Evolutionary conservation across 1,140 invertebrate genomes (phyloP), one percentile per base, ranked within the genome.

Genomic region (Thalassaphorura encarpata): DNA sequence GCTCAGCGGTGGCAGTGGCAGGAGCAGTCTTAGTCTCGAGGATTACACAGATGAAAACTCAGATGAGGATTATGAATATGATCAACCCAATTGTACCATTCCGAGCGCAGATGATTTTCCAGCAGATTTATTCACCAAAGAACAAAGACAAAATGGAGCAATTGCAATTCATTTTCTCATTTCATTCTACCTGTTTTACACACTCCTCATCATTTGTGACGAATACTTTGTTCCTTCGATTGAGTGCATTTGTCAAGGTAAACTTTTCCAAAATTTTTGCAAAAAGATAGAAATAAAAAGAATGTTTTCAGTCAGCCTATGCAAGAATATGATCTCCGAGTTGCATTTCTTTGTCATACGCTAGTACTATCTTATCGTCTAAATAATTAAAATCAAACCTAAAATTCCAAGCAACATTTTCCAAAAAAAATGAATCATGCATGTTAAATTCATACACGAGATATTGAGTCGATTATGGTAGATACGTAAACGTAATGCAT

Each of bases 171-270:
- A 93, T 72, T 78, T 86, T 54, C 69, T 88, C 61, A 76, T 86
- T 39, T 85, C 84, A 42, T 79, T 87, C 68, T 92, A 91, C 76
- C 79, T 89, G 64, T 88, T 86, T 72, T 77, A 85, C 67, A 83
- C 85, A 36, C 77, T 91, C 68, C 86, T 86, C 40, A 80, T 89
- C 67, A 85, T 91, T 61, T 89, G 87, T 73, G 87, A 90, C 71
- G 86, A 87, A 67, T 91, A 88, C 72, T 87, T 91, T 67, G 83
- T 90, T 66, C 87, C 87, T 62, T 85, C 85, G 27, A 83, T 91
- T 66, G 87, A 88, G 73, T 83, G 81, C 74, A 84, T 90, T 77
- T 88, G 86, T 72, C 81, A 84, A 73, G 83, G 87, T 89, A 76
- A 77, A 80, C 74, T n/a, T 36, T 11, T 36, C 33, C n/a, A 11